Conservation (phyloP, 2,888 invertebrate genomes). For the Drosophila limbata region DNA sequence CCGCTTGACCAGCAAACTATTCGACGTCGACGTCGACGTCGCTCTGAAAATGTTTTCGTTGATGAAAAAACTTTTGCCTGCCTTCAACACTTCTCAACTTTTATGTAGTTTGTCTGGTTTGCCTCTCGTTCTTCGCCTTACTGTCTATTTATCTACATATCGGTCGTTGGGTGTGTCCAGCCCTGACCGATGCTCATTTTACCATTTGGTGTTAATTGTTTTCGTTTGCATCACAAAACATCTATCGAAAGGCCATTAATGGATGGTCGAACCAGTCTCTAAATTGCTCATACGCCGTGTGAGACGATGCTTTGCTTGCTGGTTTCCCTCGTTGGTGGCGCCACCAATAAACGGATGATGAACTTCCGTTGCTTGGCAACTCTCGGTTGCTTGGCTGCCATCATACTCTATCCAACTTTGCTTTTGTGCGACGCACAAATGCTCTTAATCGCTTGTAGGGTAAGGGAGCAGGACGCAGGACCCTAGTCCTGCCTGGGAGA, state of each 20-base stretch:
- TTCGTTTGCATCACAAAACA: constrained; percentile 76
- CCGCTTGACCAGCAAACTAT: constrained; percentile 75
- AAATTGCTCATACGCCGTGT: constrained; percentile 55
- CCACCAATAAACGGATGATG: constrained; percentile 77
- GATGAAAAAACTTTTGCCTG: constrained; percentile 79
- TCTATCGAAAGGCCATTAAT: constrained; percentile 76
- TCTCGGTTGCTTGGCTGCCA: not conserved
- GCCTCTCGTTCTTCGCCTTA: not conserved
- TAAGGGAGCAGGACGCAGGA: not conserved
- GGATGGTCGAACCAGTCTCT: constrained; percentile 35
- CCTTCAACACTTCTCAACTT: constrained; percentile 79
- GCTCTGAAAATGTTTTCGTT: constrained; percentile 75
- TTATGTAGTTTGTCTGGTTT: constrained; percentile 64
- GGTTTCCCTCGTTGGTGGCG: constrained; percentile 51
- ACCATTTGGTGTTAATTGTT: constrained; percentile 80
- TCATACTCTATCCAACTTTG: constrained; percentile 32
- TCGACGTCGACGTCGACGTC: constrained; percentile 33
- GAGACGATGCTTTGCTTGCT: not conserved
- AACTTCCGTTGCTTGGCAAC: constrained; percentile 67
- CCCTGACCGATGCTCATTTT: constrained; percentile 64
- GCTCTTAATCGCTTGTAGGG: constrained; percentile 74
- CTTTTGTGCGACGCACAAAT: constrained; percentile 61
- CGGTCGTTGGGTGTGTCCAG: constrained; percentile 30
- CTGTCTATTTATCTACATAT: constrained; percentile 36
- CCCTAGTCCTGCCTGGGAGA: constrained; percentile 19